Conservation (phyloP, 2,888 invertebrate species). For the Cinara cedri region DNA sequence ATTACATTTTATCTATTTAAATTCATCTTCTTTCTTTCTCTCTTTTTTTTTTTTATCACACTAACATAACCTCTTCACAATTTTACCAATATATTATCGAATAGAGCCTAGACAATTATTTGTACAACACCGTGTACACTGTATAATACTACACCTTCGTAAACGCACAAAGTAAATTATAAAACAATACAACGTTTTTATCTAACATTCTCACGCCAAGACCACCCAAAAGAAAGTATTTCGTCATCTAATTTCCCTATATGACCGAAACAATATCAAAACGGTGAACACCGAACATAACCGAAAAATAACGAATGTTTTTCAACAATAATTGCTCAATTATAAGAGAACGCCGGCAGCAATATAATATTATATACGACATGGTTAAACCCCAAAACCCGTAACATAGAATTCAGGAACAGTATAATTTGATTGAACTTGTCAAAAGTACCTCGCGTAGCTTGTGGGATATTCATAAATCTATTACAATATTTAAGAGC, state of each 20-base stretch:
- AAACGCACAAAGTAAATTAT: background rate
- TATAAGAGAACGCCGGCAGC: constrained; percentile 22
- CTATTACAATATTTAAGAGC: background rate
- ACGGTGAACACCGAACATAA: constrained; percentile 28
- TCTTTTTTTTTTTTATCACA: background rate
- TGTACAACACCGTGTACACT: background rate
- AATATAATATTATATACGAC: background rate
- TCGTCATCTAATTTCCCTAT: constrained; percentile 7
- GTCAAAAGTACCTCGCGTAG: constrained; percentile 7
- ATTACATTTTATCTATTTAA: background rate
- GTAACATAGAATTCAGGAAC: constrained; percentile 7
- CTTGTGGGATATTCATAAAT: constrained; percentile 7
- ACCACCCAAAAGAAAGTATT: constrained; percentile 39
- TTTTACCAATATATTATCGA: too few species aligned
- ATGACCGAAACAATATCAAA: constrained; percentile 32
- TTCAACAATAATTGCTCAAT: constrained; percentile 36
- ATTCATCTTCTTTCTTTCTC: background rate
- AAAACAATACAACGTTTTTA: background rate
- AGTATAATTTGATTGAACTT: constrained; percentile 37
- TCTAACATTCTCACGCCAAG: constrained; percentile 35
- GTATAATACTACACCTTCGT: background rate
- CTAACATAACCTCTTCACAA: background rate
- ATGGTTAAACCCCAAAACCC: constrained; percentile 15
- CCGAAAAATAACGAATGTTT: constrained; percentile 20
- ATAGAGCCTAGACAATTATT: constrained; percentile 11